Percentiles rank a stretch among this genome's conserved stretches.
Evolutionary conservation across 1,140 invertebrate species (phyloP).

Genomic region (Microvelia longipes): DNA sequence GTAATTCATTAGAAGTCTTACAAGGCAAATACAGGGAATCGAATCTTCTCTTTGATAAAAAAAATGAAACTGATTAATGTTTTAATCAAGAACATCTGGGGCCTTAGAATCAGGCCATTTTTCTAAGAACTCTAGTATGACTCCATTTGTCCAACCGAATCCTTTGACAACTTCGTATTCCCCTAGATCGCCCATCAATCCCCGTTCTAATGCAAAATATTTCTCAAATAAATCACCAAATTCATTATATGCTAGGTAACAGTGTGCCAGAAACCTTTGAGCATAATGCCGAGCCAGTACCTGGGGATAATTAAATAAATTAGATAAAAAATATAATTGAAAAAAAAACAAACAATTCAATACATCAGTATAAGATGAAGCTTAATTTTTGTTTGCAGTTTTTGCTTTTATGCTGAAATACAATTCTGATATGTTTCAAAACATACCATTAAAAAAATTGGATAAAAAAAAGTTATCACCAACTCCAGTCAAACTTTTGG

Average conservation of each 20-base stretch:
- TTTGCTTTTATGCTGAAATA: too few species aligned
- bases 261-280: slow-evolving; percentile 39
- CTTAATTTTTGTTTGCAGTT: too few species aligned
- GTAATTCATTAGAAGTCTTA: too few species aligned
- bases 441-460: too few species aligned
- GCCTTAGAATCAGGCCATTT: slow-evolving; percentile 31
- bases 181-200: slow-evolving; percentile 65
- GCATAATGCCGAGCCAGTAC: slow-evolving; percentile 36
- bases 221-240: slow-evolving; percentile 63
- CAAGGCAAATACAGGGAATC: too few species aligned
- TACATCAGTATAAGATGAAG: too few species aligned
- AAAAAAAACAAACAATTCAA: too few species aligned
- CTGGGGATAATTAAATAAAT: not conserved
- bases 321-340: not conserved
- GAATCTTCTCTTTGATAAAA: too few species aligned
- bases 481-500: too few species aligned
- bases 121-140: slow-evolving; percentile 57
- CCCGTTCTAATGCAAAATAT: slow-evolving; percentile 38
- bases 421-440: too few species aligned
- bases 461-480: too few species aligned
- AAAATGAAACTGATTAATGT: too few species aligned
- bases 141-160: slow-evolving; percentile 90
- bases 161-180: slow-evolving; percentile 79
- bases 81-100: not conserved
- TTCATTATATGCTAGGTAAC: slow-evolving; percentile 37